Percentiles rank a stretch among this genome's conserved stretches.
Conservation (phyloP, 2,113 vertebrate species). For the Mustela nigripes region DNA sequence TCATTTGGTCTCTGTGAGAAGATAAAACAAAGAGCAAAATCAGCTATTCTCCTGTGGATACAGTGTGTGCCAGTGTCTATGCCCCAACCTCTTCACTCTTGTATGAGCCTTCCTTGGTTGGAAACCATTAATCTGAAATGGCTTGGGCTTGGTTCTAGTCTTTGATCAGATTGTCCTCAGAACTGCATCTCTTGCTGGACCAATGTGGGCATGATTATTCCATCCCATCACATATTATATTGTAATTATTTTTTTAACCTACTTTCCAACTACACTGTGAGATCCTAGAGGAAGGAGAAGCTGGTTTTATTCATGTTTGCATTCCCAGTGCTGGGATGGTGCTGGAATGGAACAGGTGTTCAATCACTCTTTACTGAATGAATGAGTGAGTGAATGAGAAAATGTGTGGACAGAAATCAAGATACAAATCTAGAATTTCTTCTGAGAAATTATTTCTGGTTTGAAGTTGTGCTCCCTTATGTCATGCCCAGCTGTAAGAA, state of each 20-base stretch:
- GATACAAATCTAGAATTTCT: background rate
- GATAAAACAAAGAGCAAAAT: conserved; percentile 58
- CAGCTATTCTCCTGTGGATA: background rate
- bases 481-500: background rate
- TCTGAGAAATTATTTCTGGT: conserved; percentile 26
- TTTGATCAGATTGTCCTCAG: background rate
- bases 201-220: background rate
- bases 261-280: background rate
- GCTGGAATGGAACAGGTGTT: background rate
- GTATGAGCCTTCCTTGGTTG: background rate
- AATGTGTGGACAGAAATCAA: background rate
- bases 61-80: background rate
- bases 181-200: background rate
- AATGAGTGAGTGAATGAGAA: background rate
- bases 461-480: background rate
- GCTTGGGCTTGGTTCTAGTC: background rate
- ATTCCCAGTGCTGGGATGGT: background rate
- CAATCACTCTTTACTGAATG: background rate
- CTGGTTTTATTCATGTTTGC: conserved; percentile 29
- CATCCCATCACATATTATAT: background rate
- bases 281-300: background rate
- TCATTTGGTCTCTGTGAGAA: conserved; percentile 81
- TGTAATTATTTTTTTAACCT: background rate
- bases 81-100: background rate
- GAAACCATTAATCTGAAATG: conserved; percentile 20